Base-by-base conservation (phyloP, 2,888 invertebrate species). In the Parnassius orleans region DNA sequence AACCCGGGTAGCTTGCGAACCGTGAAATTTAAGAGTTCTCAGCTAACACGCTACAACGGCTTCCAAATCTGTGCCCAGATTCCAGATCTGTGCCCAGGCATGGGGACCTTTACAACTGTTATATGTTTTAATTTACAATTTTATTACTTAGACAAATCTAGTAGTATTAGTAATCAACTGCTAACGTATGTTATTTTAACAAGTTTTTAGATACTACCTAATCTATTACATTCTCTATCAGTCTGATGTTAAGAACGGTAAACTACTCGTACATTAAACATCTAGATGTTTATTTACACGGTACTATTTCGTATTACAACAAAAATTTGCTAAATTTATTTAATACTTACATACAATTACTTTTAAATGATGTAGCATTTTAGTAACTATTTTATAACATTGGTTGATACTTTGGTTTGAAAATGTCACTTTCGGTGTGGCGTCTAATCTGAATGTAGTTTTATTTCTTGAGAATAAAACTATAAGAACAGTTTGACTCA, bases 171-270 rank as follows among this genome's bases (percentile, higher is more conserved):
- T 33, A 33, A 33, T 7, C 33, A 33, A 33, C 33, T 33, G 5
- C 33, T 33, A 33, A 7, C 33, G 33, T 33, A 33, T 33, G 33
- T 33, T 33, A 33, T 42, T 47, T 57, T 53, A 14, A 53, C 47
- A 41, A 55, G 50, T 51, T 46, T 43, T 33, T 24, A 52, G 12
- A 15, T 55, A 15, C 54, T 46, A 54, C 10, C 63, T 69, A 72
- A 70, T 68, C 58, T 78, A 77, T 75, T 73, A 79, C 81, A 80
- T 76, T 79, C 66, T 75, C 84, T 87, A 88, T 89, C 88, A 89
- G 88, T 89, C 88, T 86, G 89, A 80, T 78, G 75, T 82, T 74
- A 86, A 84, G 83, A 85, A 80, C 78, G 76, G 69, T 81, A 73
- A 12, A 60, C 56, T 63, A 63, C 33, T 33, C 33, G 33, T 33